Evolutionary conservation across 1,140 invertebrate genomes (phyloP), one percentile per base, ranked within the genome.

Genomic region (Zaprionus davidi): DNA sequence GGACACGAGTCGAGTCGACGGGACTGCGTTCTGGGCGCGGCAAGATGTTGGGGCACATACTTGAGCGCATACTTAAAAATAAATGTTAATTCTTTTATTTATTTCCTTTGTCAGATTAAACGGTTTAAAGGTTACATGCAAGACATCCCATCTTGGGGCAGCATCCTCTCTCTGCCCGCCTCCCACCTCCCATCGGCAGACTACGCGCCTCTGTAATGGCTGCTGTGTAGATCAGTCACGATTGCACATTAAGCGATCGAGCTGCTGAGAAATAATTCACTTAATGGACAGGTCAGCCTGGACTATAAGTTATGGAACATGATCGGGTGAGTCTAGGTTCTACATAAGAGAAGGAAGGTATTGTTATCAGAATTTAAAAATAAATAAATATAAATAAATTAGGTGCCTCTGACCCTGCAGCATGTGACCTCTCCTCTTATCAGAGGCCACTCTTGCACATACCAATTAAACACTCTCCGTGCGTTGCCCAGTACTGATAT

Each of bases 31-130:
- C 65, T 63, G 59, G 64, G 51, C 38, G 67, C 63, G 57, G 67
- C 51, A 41, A 34, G 62, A 60, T 66, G 64, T 55, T 34, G 63
- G 28, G 46, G 55, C 68, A 59, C 84, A 87, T 88, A 88, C 72
- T 90, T 83, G 78, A 71, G 64, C 73, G 82, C 68, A 87, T 90
- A 81, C 85, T 90, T 90, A 73, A 90, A 90, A 85, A 79, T 90
- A 90, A 90, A 90, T 90, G 85, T 90, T 85, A 90, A 90, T 90
- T 90, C 85, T 85, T 90, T 90, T 90, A 90, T 90, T 90, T 90
- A 90, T 90, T 90, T 90, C 86, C 79, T 79, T 90, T 90, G 85
- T 90, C 85, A 90, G 85, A 90, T 90, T 90, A 90, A 90, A 90
- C 82, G 79, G 86, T 85, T 90, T 82, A 90, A 90, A 90, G 85